Evolutionary conservation across 2,113 vertebrate species (phyloP).

Genomic region (Nettapus auritus): DNA sequence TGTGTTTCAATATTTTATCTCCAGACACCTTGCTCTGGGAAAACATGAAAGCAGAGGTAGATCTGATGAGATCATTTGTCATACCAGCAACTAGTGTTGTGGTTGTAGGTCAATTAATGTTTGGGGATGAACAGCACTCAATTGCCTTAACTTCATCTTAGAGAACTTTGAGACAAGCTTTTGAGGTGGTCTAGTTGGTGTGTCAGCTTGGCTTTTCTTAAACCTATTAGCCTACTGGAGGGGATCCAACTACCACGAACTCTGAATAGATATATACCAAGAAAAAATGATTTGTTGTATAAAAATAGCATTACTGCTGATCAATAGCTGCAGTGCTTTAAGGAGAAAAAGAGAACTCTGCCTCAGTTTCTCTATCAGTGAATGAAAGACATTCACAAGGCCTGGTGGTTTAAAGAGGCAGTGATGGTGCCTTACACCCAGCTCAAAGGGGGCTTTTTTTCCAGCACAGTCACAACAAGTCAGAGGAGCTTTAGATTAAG

Average conservation of each 20-base stretch:
- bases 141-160: not conserved
- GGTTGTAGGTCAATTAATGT: not conserved
- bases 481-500: not conserved
- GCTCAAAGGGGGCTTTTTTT: not conserved
- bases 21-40: not conserved
- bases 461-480: not conserved
- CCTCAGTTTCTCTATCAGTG: not conserved
- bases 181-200: not conserved
- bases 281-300: not conserved
- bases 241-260: not conserved
- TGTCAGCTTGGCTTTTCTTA: not conserved
- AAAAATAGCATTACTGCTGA: not conserved
- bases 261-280: not conserved
- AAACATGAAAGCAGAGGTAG: not conserved
- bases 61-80: not conserved
- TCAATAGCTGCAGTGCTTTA: not conserved
- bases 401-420: not conserved
- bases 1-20: not conserved
- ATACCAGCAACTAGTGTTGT: not conserved
- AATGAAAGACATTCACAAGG: not conserved
- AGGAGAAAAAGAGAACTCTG: not conserved
- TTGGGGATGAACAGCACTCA: not conserved
- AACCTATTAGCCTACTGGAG: not conserved
- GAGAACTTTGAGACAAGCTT: not conserved
- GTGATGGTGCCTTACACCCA: not conserved